phyloP scores from a whole-genome alignment of 1,140 invertebrate genomes.

The Papilio xuthus region DNA sequence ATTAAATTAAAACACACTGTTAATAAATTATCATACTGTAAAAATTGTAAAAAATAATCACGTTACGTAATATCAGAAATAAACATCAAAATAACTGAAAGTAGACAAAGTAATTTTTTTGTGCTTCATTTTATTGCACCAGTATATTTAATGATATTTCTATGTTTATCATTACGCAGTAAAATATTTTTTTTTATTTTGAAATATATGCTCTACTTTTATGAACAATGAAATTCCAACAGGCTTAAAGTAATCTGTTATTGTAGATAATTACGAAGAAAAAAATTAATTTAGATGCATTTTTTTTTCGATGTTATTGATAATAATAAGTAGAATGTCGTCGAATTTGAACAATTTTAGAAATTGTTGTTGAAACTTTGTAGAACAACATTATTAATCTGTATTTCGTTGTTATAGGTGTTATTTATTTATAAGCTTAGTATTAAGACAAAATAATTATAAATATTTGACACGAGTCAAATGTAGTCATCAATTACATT shows the following conservation, averaged over 20 bases:
- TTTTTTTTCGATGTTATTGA: background rate
- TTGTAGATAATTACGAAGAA: too few relatives aligned
- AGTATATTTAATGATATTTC: too few relatives aligned
- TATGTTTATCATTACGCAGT: background rate
- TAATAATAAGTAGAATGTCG: slow-evolving; percentile 24
- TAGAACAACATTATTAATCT: slow-evolving; percentile 38
- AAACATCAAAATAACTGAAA: background rate
- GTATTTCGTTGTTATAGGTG: slow-evolving; percentile 66
- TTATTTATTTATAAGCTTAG: slow-evolving; percentile 77
- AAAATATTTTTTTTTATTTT: too few relatives aligned
- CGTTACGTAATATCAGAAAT: background rate
- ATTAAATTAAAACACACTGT: background rate
- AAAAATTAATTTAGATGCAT: background rate
- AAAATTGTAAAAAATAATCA: background rate
- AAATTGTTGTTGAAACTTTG: slow-evolving; percentile 39
- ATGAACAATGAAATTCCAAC: too few relatives aligned
- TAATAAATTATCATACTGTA: background rate
- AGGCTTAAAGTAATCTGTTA: too few relatives aligned
- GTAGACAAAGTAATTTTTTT: background rate
- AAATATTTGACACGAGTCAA: slow-evolving; percentile 35
- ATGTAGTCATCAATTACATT: slow-evolving; percentile 15
- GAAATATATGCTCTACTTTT: too few relatives aligned
- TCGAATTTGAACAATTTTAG: slow-evolving; percentile 40
- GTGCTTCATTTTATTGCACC: background rate
- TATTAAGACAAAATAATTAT: slow-evolving; percentile 65